Percentiles rank a stretch among this genome's conserved stretches.
Conservation (phyloP, 30 jellyfish, hydroid and myxozoan genomes). For the Aurelia aurita complex sp. Pacific region DNA sequence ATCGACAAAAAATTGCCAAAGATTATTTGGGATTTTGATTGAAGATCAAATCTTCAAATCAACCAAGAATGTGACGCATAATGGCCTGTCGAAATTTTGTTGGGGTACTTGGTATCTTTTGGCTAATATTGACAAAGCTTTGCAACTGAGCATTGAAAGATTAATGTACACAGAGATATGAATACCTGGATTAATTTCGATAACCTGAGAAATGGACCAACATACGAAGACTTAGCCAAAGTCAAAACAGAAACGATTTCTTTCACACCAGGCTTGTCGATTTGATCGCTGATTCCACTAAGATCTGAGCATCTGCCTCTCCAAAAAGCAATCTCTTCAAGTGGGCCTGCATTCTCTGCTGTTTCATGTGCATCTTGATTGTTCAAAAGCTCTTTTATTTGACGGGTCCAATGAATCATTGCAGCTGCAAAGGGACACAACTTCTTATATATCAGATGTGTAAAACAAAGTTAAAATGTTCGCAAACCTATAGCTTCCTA, state of each 20-base stretch:
- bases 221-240: constrained; percentile 89
- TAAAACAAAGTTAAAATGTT: too few species aligned
- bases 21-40: too few species aligned
- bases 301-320: constrained; percentile 93
- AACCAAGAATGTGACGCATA: too few species aligned
- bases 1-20: too few species aligned
- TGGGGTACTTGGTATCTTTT: too few species aligned
- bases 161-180: not conserved
- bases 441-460: too few species aligned
- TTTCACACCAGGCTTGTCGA: constrained; percentile 90
- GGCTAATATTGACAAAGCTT: too few species aligned
- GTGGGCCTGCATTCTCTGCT: constrained; percentile 97
- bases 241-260: constrained; percentile 68
- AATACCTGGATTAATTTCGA: constrained; percentile 90
- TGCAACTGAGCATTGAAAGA: too few species aligned
- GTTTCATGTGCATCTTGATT: constrained; percentile 96
- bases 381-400: constrained; percentile 91
- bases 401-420: constrained; percentile 99
- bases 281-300: constrained; percentile 93
- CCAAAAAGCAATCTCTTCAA: constrained; percentile 98
- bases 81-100: too few species aligned
- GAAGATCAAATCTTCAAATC: too few species aligned
- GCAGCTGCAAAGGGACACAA: constrained; percentile 68
- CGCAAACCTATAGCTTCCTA: too few species aligned
- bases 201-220: constrained; percentile 85